A percentile compares a stretch with the other conserved stretches of the same genome.
These are phyloP conservation scores for Drosophila leonis DNA, from an alignment of 2,888 invertebrate species.

Conservation along the genomic window DNA sequence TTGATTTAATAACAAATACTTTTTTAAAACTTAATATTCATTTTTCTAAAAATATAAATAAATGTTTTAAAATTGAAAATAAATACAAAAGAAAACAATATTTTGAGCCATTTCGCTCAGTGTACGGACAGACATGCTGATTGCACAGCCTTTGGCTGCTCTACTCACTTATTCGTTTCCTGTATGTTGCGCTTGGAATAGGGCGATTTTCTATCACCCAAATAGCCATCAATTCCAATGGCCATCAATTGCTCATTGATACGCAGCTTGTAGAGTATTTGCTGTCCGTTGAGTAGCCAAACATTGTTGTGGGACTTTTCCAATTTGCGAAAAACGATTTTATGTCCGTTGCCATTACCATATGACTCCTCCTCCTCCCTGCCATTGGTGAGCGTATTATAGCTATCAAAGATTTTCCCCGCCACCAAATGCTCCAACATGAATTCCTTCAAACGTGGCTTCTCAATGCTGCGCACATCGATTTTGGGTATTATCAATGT, in stretches of 20 bases:
- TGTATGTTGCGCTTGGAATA: constrained; percentile 86
- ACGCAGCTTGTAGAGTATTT: constrained; percentile 84
- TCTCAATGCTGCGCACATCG: constrained; percentile 86
- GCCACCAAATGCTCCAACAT: constrained; percentile 88
- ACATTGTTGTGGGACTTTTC: constrained; percentile 84
- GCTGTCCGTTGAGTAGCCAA: constrained; percentile 85
- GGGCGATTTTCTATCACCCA: constrained; percentile 85
- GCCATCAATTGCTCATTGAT: constrained; percentile 84
- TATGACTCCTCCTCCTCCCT: constrained; percentile 85
- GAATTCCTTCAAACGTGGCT: constrained; percentile 87
- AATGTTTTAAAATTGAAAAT: too few species aligned
- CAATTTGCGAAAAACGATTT: constrained; percentile 85
- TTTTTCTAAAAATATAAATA: too few species aligned
- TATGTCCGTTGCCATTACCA: constrained; percentile 86
- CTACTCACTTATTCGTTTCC: constrained; percentile 85
- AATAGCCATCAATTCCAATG: constrained; percentile 85
- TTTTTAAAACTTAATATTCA: too few species aligned
- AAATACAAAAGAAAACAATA: too few species aligned
- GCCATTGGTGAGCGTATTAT: constrained; percentile 72
- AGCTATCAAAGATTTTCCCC: constrained; percentile 86
- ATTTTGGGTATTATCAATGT: constrained; percentile 87
- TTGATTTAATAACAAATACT: too few species aligned
- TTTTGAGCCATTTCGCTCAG: constrained; percentile 15
- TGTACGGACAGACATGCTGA: constrained; percentile 24
- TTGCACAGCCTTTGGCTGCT: constrained; percentile 12